Evolutionary conservation across 2,888 invertebrate genomes (phyloP).

Genomic region (Junonia oenone): DNA sequence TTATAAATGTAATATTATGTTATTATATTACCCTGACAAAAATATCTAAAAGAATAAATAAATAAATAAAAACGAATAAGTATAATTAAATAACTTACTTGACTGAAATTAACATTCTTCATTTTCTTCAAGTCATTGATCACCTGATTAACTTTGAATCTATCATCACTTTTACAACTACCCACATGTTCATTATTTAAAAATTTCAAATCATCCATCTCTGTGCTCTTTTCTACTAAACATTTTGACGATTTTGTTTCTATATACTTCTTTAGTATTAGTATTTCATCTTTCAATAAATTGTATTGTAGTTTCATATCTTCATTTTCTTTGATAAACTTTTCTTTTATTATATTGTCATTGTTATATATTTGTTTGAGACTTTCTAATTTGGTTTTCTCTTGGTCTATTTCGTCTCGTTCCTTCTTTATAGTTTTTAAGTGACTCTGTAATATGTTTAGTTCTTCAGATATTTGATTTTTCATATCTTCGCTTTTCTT

Average conservation of each 20-base stretch:
- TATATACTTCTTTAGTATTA: slow-evolving; percentile 46
- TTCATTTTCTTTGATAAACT: slow-evolving; percentile 31
- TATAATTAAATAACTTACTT: slow-evolving; percentile 39
- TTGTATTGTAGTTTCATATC: slow-evolving; percentile 46
- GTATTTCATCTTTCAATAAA: slow-evolving; percentile 48
- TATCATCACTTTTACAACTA: slow-evolving; percentile 34
- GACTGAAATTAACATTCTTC: slow-evolving; percentile 62
- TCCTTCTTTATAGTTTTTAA: slow-evolving; percentile 54
- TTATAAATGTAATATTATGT: too few relatives aligned
- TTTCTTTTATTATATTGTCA: slow-evolving; percentile 21
- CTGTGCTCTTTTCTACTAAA: slow-evolving; percentile 46
- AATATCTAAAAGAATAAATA: too few relatives aligned
- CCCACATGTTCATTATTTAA: slow-evolving; percentile 50
- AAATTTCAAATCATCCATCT: slow-evolving; percentile 44
- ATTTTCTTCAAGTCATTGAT: slow-evolving; percentile 63
- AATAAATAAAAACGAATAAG: too few relatives aligned
- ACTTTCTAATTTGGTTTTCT: slow-evolving; percentile 43
- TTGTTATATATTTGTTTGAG: slow-evolving; percentile 32
- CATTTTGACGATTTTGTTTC: slow-evolving; percentile 43
- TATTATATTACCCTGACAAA: too few relatives aligned
- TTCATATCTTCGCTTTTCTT: slow-evolving; percentile 60
- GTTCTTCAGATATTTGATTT: slow-evolving; percentile 52
- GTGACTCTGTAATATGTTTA: slow-evolving; percentile 47
- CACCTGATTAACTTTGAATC: slow-evolving; percentile 42
- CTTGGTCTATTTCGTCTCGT: slow-evolving; percentile 48